phyloP scores from a whole-genome alignment of 2,797 vertebrate genomes.

The Clarias platycephalus region DNA sequence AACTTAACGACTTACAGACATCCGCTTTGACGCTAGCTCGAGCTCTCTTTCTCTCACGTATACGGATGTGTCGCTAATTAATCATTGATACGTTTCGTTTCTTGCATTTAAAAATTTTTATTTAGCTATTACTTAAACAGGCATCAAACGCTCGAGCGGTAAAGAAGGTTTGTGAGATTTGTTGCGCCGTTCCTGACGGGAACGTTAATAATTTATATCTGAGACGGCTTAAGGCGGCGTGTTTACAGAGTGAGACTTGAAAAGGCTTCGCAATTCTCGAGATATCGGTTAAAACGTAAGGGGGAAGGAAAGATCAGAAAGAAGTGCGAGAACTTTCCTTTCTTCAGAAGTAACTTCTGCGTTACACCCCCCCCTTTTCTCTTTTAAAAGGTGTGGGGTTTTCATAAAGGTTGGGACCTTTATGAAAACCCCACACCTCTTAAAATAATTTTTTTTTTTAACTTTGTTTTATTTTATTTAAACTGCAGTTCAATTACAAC shows the following conservation, averaged over 20 bases:
- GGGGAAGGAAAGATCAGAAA: background rate
- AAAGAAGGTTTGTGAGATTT: slow-evolving; percentile 26
- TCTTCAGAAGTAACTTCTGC: background rate
- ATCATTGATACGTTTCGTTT: background rate
- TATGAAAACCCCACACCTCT: background rate
- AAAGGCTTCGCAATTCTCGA: slow-evolving; percentile 48
- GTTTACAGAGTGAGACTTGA: slow-evolving; percentile 46
- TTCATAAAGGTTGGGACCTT: too few relatives aligned
- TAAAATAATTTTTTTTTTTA: background rate
- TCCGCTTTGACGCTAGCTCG: background rate
- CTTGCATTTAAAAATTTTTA: background rate
- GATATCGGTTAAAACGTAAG: slow-evolving; percentile 27
- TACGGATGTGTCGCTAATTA: background rate
- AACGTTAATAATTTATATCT: slow-evolving; percentile 47
- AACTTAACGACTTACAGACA: slow-evolving; percentile 11
- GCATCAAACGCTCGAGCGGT: slow-evolving; percentile 34
- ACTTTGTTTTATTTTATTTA: too few relatives aligned
- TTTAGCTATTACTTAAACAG: slow-evolving; percentile 14
- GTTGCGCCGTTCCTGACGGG: slow-evolving; percentile 36
- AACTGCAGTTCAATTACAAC: slow-evolving; percentile 20
- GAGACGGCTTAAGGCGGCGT: slow-evolving; percentile 43
- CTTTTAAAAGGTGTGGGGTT: too few relatives aligned
- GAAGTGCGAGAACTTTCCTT: background rate
- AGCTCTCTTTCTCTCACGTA: background rate
- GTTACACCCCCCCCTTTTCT: background rate